These are phyloP conservation scores for Campylorhamphus procurvoides DNA, from an alignment of 2,113 vertebrate genomes.

Conservation along the genomic window DNA sequence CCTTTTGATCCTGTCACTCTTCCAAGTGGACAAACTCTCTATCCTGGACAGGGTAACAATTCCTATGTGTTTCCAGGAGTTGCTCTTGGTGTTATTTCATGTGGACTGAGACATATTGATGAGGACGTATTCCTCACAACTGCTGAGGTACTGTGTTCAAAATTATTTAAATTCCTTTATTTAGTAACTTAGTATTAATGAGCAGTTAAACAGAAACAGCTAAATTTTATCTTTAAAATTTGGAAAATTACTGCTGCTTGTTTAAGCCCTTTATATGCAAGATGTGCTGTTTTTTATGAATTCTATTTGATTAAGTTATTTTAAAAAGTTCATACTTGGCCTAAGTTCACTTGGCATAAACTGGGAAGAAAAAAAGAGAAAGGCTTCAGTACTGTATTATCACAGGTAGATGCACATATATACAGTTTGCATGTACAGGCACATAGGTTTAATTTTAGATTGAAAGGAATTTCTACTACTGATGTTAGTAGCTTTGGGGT, in stretches of 20 bases:
- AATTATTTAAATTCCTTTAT: background rate
- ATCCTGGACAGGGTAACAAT: slow-evolving; percentile 97
- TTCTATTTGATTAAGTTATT: background rate
- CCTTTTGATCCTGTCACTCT: slow-evolving; percentile 93
- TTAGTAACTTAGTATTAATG: background rate
- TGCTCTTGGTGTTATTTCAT: slow-evolving; percentile 86
- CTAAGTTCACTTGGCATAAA: background rate
- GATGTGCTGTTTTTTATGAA: background rate
- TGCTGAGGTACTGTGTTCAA: slow-evolving; percentile 85
- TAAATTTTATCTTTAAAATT: background rate
- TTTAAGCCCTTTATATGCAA: background rate
- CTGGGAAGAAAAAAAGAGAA: background rate
- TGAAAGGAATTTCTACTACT: background rate
- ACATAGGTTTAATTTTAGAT: background rate
- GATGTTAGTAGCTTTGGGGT: background rate
- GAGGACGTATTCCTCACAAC: slow-evolving; percentile 90
- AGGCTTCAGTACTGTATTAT: background rate
- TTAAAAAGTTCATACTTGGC: background rate
- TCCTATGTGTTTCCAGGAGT: slow-evolving; percentile 96
- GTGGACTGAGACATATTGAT: slow-evolving; percentile 81
- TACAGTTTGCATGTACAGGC: background rate
- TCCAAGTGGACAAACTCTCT: slow-evolving; percentile 82
- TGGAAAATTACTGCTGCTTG: background rate
- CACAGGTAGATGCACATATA: background rate
- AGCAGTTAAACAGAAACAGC: background rate